Evolutionary conservation across 2,113 vertebrate genomes (phyloP).

Genomic region (Cebidichthys violaceus): DNA sequence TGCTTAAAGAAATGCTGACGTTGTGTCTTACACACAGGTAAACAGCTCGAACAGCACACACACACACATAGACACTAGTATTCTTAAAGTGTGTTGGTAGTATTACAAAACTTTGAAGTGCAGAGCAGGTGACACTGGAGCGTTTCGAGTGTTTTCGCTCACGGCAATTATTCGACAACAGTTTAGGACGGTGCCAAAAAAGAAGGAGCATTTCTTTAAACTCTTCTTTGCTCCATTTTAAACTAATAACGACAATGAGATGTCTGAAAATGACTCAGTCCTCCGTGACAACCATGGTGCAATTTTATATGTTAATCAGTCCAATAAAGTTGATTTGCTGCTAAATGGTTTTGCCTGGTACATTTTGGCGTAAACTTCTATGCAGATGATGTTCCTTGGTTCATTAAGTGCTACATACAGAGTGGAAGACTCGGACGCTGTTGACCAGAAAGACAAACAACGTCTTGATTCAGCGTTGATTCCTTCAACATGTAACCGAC

Average conservation of each 20-base stretch:
- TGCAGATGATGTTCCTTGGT: background rate
- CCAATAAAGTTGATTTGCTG: background rate
- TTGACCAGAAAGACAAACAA: background rate
- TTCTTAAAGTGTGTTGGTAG: background rate
- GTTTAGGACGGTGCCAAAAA: background rate
- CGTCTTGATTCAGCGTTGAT: background rate
- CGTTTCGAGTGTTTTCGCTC: background rate
- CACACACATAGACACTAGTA: background rate
- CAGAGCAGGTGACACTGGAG: background rate
- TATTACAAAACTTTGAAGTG: background rate
- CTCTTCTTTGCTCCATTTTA: background rate
- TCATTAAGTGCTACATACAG: background rate
- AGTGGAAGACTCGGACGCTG: background rate
- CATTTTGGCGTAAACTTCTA: background rate
- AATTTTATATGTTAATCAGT: background rate
- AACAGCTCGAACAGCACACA: background rate
- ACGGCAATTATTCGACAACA: background rate
- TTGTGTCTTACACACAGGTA: background rate
- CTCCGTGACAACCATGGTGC: background rate
- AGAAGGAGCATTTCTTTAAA: background rate
- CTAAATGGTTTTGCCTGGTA: background rate
- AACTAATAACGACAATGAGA: background rate
- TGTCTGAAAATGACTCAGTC: background rate
- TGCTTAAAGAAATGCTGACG: slow-evolving; percentile 13
- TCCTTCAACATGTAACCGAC: background rate